Percentiles rank a stretch among this genome's conserved stretches.
Conservation (phyloP, 2,797 vertebrate genomes). For the Onychomys arenicola region DNA sequence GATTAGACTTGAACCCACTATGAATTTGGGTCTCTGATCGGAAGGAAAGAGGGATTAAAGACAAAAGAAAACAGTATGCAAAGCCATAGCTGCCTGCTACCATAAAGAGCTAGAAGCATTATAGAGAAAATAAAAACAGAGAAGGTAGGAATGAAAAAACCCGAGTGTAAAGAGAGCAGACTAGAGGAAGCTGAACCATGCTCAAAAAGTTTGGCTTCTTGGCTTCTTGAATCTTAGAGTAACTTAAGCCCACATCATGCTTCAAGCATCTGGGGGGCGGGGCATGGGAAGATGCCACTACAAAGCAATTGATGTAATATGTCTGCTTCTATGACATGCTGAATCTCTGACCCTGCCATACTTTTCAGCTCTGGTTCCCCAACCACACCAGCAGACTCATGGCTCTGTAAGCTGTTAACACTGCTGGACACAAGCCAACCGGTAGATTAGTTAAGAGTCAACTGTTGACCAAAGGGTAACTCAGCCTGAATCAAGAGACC, state of each 20-base stretch:
- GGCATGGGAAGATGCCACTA: background rate
- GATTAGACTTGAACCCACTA: background rate
- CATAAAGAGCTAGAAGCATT: background rate
- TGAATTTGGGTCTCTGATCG: background rate
- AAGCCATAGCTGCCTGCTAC: background rate
- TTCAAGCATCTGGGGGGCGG: background rate
- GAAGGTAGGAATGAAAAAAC: background rate
- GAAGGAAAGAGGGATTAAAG: background rate
- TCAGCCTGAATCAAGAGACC: background rate
- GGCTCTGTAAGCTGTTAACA: background rate
- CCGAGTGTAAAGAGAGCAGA: background rate
- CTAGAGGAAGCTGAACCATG: background rate
- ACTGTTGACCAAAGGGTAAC: background rate
- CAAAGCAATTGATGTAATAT: background rate
- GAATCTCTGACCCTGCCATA: background rate
- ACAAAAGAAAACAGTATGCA: background rate
- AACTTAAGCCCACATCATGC: background rate
- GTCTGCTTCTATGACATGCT: background rate
- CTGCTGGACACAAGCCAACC: background rate
- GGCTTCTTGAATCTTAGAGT: background rate
- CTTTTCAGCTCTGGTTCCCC: background rate
- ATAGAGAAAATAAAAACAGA: background rate
- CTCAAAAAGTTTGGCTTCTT: background rate
- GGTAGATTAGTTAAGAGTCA: background rate
- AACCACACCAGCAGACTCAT: background rate